phyloP scores from a whole-genome alignment of 2,888 invertebrate species.

The Oegoconia quadripuncta region DNA sequence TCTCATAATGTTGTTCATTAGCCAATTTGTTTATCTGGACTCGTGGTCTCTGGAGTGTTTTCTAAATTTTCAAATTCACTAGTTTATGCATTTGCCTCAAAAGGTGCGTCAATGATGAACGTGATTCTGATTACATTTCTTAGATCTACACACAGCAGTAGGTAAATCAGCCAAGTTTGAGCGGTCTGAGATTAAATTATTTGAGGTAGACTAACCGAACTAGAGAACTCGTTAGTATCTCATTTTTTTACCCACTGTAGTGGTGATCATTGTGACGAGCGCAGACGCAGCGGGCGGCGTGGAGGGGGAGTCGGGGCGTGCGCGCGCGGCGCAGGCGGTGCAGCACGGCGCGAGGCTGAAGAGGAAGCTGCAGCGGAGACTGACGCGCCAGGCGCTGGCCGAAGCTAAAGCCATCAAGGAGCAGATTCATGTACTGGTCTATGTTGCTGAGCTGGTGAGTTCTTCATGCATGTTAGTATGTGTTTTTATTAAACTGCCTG shows the following conservation, averaged over 20 bases:
- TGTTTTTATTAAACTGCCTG: no score
- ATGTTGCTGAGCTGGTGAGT: constrained; percentile 88
- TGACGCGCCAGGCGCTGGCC: constrained; percentile 87
- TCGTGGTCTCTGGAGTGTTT: no score
- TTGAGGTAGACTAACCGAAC: no score
- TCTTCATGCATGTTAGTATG: not conserved
- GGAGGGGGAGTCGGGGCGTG: constrained; percentile 55
- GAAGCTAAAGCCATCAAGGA: constrained; percentile 90
- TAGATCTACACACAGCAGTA: no score
- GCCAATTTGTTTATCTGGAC: no score
- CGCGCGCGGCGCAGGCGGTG: constrained; percentile 85
- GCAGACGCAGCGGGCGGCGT: constrained; percentile 44
- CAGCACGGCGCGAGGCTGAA: constrained; percentile 88
- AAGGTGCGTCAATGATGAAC: no score
- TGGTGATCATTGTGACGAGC: constrained; percentile 68
- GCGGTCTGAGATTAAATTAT: not conserved
- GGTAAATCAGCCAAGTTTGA: not conserved
- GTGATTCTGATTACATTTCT: no score
- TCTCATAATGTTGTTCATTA: no score
- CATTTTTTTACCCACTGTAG: constrained; percentile 35
- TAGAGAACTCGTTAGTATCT: no score
- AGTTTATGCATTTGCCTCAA: no score
- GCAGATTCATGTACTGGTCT: constrained; percentile 87
- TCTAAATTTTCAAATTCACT: no score
- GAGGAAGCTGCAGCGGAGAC: constrained; percentile 85